Conservation (phyloP, 2,888 invertebrate species). For the Agrotis puta region DNA sequence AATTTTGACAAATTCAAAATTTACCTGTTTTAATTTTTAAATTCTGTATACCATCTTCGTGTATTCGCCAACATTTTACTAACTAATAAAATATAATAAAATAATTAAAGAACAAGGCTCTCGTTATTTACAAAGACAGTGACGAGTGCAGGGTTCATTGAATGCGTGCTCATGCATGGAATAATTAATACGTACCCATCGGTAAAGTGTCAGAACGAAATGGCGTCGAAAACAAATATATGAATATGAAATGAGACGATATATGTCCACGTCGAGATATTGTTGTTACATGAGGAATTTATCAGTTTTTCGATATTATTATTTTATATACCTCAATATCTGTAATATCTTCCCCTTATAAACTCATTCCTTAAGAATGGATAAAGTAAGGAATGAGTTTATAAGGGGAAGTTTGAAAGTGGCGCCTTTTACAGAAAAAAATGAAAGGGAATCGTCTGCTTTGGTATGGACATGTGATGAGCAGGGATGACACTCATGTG, state of each 20-base stretch:
- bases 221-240: constrained; percentile 86
- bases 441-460: too few species aligned
- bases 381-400: too few species aligned
- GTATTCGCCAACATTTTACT: too few species aligned
- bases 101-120: constrained; percentile 48
- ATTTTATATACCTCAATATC: background rate
- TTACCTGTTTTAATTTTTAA: too few species aligned
- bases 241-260: constrained; percentile 85
- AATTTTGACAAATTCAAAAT: too few species aligned
- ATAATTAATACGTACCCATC: constrained; percentile 85
- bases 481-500: too few species aligned
- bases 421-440: too few species aligned
- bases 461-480: too few species aligned
- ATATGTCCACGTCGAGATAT: constrained; percentile 74
- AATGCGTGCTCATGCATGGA: constrained; percentile 79
- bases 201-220: constrained; percentile 81
- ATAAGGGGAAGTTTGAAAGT: too few species aligned
- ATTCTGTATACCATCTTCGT: too few species aligned
- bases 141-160: constrained; percentile 72
- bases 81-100: constrained; percentile 20
- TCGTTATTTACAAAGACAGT: constrained; percentile 65
- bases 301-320: constrained; percentile 42
- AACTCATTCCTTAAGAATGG: too few species aligned
- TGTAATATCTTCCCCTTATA: too few species aligned
- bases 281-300: constrained; percentile 65